A percentile compares a stretch with the other conserved stretches of the same genome.
These are phyloP conservation scores for Steinernema feltiae DNA, from an alignment of 1,140 invertebrate genomes.

Conservation along the genomic window DNA sequence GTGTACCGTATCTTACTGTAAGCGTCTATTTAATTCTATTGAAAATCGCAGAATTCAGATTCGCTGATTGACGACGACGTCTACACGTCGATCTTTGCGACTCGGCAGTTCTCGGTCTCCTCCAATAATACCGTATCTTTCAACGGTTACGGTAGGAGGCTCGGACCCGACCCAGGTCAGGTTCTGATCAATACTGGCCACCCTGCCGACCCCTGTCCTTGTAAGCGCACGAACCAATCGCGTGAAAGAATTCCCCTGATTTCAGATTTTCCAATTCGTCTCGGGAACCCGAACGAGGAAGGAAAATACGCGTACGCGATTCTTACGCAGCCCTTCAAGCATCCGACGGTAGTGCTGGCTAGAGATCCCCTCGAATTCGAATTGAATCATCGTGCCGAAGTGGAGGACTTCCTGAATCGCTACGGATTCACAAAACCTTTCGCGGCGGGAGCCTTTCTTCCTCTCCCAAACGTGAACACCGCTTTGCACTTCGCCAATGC, in stretches of 20 bases:
- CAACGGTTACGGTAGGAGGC: conserved; percentile 43
- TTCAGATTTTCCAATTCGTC: conserved; percentile 49
- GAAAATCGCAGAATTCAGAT: conserved; percentile 20
- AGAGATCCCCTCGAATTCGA: conserved; percentile 41
- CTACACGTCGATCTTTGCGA: conserved; percentile 46
- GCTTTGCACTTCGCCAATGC: conserved; percentile 41
- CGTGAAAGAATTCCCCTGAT: neutral
- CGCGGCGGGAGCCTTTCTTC: no score
- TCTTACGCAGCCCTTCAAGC: conserved; percentile 47
- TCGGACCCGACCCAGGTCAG: conserved; percentile 45
- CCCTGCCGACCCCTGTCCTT: conserved; percentile 44
- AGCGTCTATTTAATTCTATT: conserved; percentile 13
- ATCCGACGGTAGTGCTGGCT: conserved; percentile 50
- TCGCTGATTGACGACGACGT: conserved; percentile 33
- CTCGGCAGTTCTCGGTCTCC: conserved; percentile 37
- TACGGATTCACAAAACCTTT: conserved; percentile 45
- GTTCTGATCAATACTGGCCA: conserved; percentile 51
- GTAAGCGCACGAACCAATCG: conserved; percentile 24
- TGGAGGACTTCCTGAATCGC: conserved; percentile 40
- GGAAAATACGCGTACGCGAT: conserved; percentile 49
- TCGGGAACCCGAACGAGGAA: conserved; percentile 34
- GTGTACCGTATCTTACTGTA: conserved; percentile 42
- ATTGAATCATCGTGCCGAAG: conserved; percentile 37
- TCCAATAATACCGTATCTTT: conserved; percentile 21
- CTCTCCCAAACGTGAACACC: conserved; percentile 22